Base-by-base conservation (phyloP, 2,888 invertebrate genomes). In the Cryptosula pallasiana region DNA sequence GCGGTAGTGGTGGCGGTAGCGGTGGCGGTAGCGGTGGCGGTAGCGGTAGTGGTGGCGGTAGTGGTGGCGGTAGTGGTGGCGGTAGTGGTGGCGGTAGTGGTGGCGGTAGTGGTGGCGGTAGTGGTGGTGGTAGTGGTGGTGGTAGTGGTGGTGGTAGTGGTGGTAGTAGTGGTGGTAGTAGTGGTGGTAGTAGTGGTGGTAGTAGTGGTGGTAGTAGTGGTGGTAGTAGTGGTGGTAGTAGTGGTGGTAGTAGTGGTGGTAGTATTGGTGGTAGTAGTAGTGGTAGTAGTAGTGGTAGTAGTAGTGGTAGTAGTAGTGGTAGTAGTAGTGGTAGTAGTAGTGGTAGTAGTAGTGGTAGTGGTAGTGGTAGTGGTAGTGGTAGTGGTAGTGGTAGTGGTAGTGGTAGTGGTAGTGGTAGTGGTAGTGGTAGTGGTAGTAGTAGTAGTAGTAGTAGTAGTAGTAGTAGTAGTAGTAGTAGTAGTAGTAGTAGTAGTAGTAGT, bases 1-100 rank as follows among this genome's bases (percentile, higher is more conserved):
- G 54, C n/a, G n/a, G 54, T 54, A 54, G 54, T 54, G n/a, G 54
- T 54, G n/a, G 54, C n/a, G n/a, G 54, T 54, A 54, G 54, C n/a
- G n/a, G 54, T 54, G n/a, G 54, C n/a, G n/a, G 54, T 54, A 54
- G 54, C n/a, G n/a, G 54, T 54, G n/a, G 54, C n/a, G n/a, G 54
- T 54, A 54, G 54, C n/a, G n/a, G 54, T 54, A 54, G 54, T 54
- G n/a, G 54, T 54, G n/a, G 54, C n/a, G n/a, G 54, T 54, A 54
- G 54, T 54, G n/a, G 54, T 54, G n/a, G 54, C n/a, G n/a, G 54
- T 54, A 54, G 54, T 54, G n/a, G 54, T 54, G n/a, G 54, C n/a
- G n/a, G 54, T 54, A 54, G 54, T 54, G n/a, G 54, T 54, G n/a
- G 54, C n/a, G n/a, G 54, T 54, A 54, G 54, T 54, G n/a, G 54